Evolutionary conservation across 1,140 invertebrate species (phyloP), one percentile per base, ranked within the genome.

Genomic region (Popillia japonica): DNA sequence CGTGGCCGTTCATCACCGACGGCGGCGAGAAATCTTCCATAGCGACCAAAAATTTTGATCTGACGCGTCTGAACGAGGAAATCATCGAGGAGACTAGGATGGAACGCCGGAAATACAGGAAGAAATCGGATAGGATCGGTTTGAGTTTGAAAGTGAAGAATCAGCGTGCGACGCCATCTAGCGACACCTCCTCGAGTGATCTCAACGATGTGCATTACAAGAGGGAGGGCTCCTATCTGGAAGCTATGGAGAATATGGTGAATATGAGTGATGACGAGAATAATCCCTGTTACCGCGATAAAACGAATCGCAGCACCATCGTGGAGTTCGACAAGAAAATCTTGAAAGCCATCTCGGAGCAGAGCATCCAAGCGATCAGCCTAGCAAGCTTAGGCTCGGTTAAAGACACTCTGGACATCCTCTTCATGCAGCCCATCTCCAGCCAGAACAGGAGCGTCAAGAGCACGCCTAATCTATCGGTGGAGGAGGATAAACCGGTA

Each of bases 391-490:
- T 81, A 79, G 78, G 89, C 83, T 81, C 89, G 82, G 61, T 68
- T 11, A 68, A 68, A 34, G 61, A 68, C 22, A 68, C 61, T 14
- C 22, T 68, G 14, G 61, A 68, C 61, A 14, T 68, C 20, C 14
- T 68, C 80, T 85, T 80, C 76, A 86, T 79, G 78, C 61, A 68
- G 9, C 20, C 61, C 7, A 68, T 83, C 27, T 86, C 88, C 14
- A 44, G 86, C 0, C 86, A 88, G 74, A 89, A 86, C 44, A 84
- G 80, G 40, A 78, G 89, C 55, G 90, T 91, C 0, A 88, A 88
- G 40, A 92, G 91, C 76, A 93, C 92, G 14, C 92, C 92, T 0
- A 92, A 93, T 85, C 82, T 93, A 17, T 87, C 79, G 2, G 79
- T 55, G 20, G 14, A 64, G 6, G 85, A 87, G 87, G 88, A 42